Conservation (phyloP, 2,113 vertebrate genomes). For the Prietella phreatophila region DNA sequence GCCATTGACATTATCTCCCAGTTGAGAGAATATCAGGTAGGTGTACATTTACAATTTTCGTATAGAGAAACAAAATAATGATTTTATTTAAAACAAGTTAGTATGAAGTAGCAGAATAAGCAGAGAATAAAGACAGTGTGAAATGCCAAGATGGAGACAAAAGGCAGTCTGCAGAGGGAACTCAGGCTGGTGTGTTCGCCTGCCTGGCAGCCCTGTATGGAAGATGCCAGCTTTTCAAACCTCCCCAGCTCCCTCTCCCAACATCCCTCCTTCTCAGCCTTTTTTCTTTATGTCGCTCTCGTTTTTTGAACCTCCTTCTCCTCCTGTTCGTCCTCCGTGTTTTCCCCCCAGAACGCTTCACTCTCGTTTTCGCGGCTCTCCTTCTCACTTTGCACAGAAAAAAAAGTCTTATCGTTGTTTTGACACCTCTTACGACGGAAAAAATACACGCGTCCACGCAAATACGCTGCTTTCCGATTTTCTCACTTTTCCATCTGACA, state of each 20-base stretch:
- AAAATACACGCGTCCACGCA: conserved; percentile 25
- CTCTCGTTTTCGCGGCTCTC: conserved; percentile 56
- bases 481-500: conserved; percentile 13
- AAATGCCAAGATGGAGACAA: conserved; percentile 70
- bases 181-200: conserved; percentile 69
- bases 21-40: too few relatives aligned
- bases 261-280: conserved; percentile 49
- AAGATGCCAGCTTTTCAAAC: conserved; percentile 78
- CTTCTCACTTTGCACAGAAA: conserved; percentile 40
- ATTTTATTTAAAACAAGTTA: conserved; percentile 28
- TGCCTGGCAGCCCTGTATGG: conserved; percentile 71
- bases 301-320: conserved; percentile 35
- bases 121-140: conserved; percentile 69
- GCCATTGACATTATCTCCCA: too few relatives aligned
- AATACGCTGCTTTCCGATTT: conserved; percentile 21
- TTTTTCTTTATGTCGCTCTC: conserved; percentile 39
- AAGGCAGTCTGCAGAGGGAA: conserved; percentile 69
- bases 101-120: conserved; percentile 62
- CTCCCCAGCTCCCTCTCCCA: conserved; percentile 70
- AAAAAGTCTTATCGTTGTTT: conserved; percentile 40
- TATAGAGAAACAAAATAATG: too few relatives aligned
- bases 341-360: conserved; percentile 43
- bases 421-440: conserved; percentile 42
- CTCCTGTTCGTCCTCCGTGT: conserved; percentile 30
- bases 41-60: too few relatives aligned